phyloP scores from a whole-genome alignment of 2,113 vertebrate genomes.

The Melierax canorus region DNA sequence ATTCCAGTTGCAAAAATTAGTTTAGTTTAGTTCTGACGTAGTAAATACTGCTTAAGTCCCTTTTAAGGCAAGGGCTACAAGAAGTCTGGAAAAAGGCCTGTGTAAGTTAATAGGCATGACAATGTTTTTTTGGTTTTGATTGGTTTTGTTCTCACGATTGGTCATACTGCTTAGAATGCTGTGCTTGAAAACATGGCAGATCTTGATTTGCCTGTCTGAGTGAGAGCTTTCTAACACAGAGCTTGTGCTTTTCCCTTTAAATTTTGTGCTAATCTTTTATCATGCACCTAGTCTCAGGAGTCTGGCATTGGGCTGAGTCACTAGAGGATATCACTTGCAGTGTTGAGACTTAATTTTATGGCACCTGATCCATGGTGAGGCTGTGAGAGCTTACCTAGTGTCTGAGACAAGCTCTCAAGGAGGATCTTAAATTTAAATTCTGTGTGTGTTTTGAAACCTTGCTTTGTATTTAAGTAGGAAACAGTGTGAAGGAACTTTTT shows the following conservation, averaged over 20 bases:
- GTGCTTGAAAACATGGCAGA: background rate
- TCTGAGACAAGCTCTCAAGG: background rate
- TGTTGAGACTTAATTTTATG: background rate
- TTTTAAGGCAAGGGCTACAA: background rate
- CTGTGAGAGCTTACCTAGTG: background rate
- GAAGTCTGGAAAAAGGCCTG: background rate
- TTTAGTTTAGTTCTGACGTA: background rate
- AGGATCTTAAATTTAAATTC: background rate
- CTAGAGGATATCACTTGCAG: background rate
- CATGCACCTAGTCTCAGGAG: rapidly evolving
- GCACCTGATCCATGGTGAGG: background rate
- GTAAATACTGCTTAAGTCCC: background rate
- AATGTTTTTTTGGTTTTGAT: background rate
- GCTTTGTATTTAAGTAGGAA: background rate
- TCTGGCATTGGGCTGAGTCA: background rate
- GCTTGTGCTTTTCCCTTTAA: background rate
- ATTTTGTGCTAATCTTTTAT: background rate
- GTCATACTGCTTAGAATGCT: background rate
- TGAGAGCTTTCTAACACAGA: background rate
- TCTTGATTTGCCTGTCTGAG: background rate
- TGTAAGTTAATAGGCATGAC: background rate
- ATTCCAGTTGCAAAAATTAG: background rate
- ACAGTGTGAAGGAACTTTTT: background rate
- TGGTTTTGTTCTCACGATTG: background rate
- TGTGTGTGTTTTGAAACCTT: background rate